Conservation (phyloP, 92 coral and sea anemone genomes). For the Blastomussa wellsi region DNA sequence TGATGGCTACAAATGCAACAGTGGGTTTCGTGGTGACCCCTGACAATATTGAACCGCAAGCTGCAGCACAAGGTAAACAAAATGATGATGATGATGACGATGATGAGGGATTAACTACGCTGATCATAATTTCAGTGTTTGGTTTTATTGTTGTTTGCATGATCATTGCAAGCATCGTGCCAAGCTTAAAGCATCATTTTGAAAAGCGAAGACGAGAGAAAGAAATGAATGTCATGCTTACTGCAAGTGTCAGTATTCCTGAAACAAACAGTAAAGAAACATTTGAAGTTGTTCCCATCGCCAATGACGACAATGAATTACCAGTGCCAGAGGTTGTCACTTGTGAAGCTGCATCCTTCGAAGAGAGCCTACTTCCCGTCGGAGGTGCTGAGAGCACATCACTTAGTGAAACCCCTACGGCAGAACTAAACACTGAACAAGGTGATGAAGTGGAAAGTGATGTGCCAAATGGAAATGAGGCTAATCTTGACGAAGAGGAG, state of each 20-base stretch:
- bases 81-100: conserved; percentile 32
- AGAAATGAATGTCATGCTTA: conserved; percentile 22
- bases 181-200: conserved; percentile 66
- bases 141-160: conserved; percentile 75
- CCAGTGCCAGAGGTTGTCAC: conserved; percentile 42
- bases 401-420: conserved; percentile 16
- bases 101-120: conserved; percentile 69
- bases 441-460: neutral
- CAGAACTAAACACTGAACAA: neutral
- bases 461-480: neutral
- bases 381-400: neutral
- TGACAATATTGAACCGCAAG: conserved; percentile 17
- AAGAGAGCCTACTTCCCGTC: neutral
- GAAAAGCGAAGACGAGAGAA: conserved; percentile 60
- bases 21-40: conserved; percentile 6
- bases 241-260: conserved; percentile 17
- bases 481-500: neutral
- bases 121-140: conserved; percentile 70
- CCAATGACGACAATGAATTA: conserved; percentile 34
- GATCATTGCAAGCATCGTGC: conserved; percentile 71
- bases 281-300: conserved; percentile 48
- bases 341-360: conserved; percentile 19
- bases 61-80: conserved; percentile 17
- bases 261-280: conserved; percentile 38
- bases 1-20: conserved; percentile 10